Percentiles rank a stretch among this genome's conserved stretches.
These are phyloP conservation scores for Drosophila sechellia DNA, from an alignment of 1,140 invertebrate genomes.

Conservation along the genomic window DNA sequence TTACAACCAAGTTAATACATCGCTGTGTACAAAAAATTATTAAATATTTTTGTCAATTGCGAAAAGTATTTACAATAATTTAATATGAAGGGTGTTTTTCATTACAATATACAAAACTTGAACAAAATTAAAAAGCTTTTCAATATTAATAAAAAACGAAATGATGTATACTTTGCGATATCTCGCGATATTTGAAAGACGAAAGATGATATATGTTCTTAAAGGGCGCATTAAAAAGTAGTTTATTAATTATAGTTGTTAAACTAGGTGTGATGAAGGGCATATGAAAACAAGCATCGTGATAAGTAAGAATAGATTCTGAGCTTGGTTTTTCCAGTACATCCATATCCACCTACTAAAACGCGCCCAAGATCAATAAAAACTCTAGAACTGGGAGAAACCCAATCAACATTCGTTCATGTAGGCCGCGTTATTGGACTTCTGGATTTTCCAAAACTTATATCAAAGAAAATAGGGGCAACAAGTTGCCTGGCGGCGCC, in stretches of 20 bases:
- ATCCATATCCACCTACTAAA: conserved; percentile 34
- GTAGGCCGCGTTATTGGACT: conserved; percentile 18
- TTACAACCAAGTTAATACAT: too few species aligned
- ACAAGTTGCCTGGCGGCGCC: conserved; percentile 64
- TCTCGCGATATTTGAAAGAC: too few species aligned
- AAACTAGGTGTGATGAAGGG: neutral
- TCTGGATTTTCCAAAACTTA: conserved; percentile 77
- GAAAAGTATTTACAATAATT: too few species aligned
- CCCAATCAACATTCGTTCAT: conserved; percentile 72
- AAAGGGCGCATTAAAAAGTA: too few species aligned
- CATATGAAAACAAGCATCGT: neutral
- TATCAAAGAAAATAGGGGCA: conserved; percentile 74
- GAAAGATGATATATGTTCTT: too few species aligned
- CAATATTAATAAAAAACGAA: too few species aligned
- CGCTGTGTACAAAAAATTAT: too few species aligned
- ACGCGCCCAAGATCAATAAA: conserved; percentile 66
- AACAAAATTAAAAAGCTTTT: too few species aligned
- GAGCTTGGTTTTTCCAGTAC: conserved; percentile 14
- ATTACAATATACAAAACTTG: too few species aligned
- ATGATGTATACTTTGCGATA: too few species aligned
- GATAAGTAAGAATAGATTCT: conserved; percentile 8
- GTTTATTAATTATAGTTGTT: neutral
- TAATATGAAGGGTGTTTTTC: too few species aligned
- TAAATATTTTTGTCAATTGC: too few species aligned
- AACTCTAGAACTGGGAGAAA: conserved; percentile 56